A percentile compares a stretch with the other conserved stretches of the same genome.
phyloP scores from a whole-genome alignment of 2,113 vertebrate genomes.

The Turdus rufiventris region DNA sequence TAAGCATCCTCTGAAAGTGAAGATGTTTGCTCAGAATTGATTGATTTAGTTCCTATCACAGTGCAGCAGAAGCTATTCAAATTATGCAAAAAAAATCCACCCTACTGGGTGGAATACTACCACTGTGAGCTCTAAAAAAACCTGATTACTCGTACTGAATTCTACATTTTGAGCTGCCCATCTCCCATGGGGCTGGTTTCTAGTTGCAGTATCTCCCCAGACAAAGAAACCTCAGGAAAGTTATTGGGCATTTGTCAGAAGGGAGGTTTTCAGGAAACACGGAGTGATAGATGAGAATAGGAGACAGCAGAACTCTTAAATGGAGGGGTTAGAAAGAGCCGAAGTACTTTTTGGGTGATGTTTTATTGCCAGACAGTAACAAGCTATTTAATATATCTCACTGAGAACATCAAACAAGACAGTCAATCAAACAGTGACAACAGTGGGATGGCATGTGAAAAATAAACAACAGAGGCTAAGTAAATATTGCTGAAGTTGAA shows the following conservation, averaged over 20 bases:
- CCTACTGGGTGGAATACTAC: not conserved
- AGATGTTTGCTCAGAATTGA: not conserved
- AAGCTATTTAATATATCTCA: not conserved
- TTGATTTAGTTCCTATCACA: not conserved
- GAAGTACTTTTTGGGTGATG: not conserved
- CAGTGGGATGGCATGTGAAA: slow-evolving; percentile 41
- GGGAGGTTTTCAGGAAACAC: not conserved
- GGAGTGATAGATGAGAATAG: not conserved
- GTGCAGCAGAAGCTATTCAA: slow-evolving; percentile 31
- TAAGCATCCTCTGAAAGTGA: not conserved
- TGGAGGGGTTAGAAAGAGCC: not conserved
- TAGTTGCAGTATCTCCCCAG: not conserved
- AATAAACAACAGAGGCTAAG: slow-evolving; percentile 38
- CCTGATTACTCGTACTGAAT: not conserved
- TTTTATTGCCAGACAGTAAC: not conserved
- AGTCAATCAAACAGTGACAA: slow-evolving; percentile 51
- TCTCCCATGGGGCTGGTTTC: not conserved
- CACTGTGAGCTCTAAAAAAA: not conserved
- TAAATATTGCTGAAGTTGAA: slow-evolving; percentile 51
- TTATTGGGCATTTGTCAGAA: not conserved
- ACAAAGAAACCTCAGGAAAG: not conserved
- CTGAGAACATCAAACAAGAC: slow-evolving; percentile 17
- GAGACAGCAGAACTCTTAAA: not conserved
- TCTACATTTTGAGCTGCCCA: not conserved
- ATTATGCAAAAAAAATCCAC: not conserved